Conservation (phyloP, 2,888 invertebrate species). For the Nymphalis c-album region DNA sequence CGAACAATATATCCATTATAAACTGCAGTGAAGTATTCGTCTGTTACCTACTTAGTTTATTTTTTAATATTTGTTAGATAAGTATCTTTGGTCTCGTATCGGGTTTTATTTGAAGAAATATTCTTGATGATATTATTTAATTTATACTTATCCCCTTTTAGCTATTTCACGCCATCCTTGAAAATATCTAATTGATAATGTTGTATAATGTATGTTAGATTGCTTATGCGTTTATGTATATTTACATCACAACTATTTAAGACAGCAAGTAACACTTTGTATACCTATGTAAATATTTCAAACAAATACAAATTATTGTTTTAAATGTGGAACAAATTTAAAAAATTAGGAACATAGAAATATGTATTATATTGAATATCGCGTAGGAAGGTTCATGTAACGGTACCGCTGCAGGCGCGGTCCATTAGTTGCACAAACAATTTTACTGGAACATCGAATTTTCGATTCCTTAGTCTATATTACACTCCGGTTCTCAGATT, state of each 20-base stretch:
- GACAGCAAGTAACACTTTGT: not conserved
- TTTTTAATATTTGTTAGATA: not conserved
- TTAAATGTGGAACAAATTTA: no score
- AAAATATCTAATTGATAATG: not conserved
- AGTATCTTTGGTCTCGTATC: not conserved
- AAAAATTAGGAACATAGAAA: not conserved
- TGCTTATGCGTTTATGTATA: no score
- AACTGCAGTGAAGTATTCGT: no score
- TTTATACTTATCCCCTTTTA: constrained; percentile 8
- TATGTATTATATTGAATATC: not conserved
- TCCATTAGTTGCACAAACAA: constrained; percentile 74
- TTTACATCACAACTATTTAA: no score
- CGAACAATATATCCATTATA: no score
- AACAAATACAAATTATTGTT: no score
- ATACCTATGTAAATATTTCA: no score
- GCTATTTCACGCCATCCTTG: not conserved
- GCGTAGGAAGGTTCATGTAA: constrained; percentile 32
- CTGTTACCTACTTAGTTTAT: not conserved
- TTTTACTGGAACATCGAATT: constrained; percentile 38
- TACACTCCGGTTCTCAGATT: not conserved
- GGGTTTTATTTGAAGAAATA: constrained; percentile 17
- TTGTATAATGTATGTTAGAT: no score
- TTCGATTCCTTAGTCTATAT: not conserved
- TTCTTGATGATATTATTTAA: constrained; percentile 9
- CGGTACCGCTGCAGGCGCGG: constrained; percentile 52